Evolutionary conservation across 1,140 invertebrate genomes (phyloP).

Genomic region (Dendroctonus valens): DNA sequence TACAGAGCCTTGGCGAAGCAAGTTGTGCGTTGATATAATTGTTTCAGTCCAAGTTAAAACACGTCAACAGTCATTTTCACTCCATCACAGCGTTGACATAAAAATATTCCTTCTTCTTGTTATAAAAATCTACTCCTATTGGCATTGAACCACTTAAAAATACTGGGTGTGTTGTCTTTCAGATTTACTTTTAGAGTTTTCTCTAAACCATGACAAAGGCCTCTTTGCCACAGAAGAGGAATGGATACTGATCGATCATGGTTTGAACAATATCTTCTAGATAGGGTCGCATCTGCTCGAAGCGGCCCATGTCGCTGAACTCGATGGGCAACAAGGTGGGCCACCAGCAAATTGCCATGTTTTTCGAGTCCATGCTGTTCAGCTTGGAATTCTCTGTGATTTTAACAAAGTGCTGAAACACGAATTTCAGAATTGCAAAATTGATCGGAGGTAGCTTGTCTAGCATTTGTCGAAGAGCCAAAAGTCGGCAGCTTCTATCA

Average conservation of each 20-base stretch:
- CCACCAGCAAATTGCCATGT: constrained; percentile 97
- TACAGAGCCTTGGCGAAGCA: constrained; percentile 29
- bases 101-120: constrained; percentile 31
- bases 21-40: constrained; percentile 41
- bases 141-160: constrained; percentile 13
- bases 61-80: constrained; percentile 6
- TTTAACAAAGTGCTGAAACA: constrained; percentile 91
- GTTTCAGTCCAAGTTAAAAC: constrained; percentile 7
- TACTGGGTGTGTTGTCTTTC: constrained; percentile 2
- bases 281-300: constrained; percentile 90
- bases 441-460: constrained; percentile 79
- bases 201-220: constrained; percentile 85
- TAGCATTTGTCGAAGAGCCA: constrained; percentile 81
- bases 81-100: constrained; percentile 23
- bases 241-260: constrained; percentile 95
- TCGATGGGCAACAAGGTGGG: constrained; percentile 93
- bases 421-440: constrained; percentile 87
- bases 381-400: constrained; percentile 88
- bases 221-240: constrained; percentile 91
- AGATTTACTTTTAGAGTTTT: neutral
- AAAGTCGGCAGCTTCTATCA: constrained; percentile 83
- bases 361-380: constrained; percentile 96
- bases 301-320: constrained; percentile 90
- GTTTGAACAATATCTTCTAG: constrained; percentile 94
- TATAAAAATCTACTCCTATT: constrained; percentile 31